Percentiles rank a stretch among this genome's conserved stretches.
Conservation (phyloP, 1,140 invertebrate species). For the Ooceraea biroi region DNA sequence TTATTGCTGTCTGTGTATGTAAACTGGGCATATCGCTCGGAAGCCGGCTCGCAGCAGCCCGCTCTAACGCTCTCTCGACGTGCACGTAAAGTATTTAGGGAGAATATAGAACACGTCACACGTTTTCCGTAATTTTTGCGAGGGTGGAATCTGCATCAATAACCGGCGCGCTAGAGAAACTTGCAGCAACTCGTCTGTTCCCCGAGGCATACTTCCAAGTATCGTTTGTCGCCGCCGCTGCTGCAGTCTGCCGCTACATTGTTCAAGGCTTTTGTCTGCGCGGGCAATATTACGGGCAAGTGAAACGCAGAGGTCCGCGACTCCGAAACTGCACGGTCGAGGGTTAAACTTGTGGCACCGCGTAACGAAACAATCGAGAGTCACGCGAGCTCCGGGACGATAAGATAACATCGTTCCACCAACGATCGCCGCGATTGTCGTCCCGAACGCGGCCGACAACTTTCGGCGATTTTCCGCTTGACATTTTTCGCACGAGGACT, state of each 20-base stretch:
- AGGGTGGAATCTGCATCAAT: too few relatives aligned
- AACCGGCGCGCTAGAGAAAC: too few relatives aligned
- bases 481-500: too few relatives aligned
- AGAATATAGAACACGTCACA: too few relatives aligned
- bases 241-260: constrained; percentile 5
- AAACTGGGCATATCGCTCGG: constrained; percentile 7
- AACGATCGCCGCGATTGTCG: constrained; percentile 37
- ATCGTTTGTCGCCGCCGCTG: too few relatives aligned
- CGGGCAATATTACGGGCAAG: not conserved
- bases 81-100: too few relatives aligned
- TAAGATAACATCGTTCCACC: constrained; percentile 51
- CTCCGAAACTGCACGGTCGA: constrained; percentile 37
- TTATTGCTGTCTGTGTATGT: constrained; percentile 65
- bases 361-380: constrained; percentile 48
- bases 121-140: too few relatives aligned
- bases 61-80: too few relatives aligned
- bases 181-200: too few relatives aligned
- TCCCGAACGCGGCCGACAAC: constrained; percentile 14
- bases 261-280: constrained; percentile 6
- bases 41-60: not conserved
- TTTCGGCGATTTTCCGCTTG: constrained; percentile 49
- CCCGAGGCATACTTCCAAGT: not conserved
- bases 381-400: constrained; percentile 42
- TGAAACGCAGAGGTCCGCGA: constrained; percentile 7
- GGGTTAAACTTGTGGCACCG: constrained; percentile 45